phyloP scores from a whole-genome alignment of 2,113 vertebrate genomes.

The Gopherus evgoodei region DNA sequence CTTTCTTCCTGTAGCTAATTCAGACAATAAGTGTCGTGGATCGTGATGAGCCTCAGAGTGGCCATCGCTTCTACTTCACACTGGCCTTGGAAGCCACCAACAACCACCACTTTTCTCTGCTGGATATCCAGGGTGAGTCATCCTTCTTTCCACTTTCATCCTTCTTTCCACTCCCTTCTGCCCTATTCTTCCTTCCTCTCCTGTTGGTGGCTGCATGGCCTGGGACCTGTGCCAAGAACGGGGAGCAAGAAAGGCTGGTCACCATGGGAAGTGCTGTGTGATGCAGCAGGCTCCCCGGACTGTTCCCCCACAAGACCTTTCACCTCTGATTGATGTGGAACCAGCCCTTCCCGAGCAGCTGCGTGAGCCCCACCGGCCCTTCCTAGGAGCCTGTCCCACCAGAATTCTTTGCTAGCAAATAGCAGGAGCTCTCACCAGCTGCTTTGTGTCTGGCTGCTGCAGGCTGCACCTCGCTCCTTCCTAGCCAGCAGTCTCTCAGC shows the following conservation, averaged over 20 bases:
- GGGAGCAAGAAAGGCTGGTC: background rate
- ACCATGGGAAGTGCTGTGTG: background rate
- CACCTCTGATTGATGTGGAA: background rate
- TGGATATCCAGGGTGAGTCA: slow-evolving; percentile 92
- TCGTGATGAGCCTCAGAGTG: slow-evolving; percentile 92
- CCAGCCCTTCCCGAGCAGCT: background rate
- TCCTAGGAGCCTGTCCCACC: background rate
- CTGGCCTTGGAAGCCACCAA: slow-evolving; percentile 88
- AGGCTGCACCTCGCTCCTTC: background rate
- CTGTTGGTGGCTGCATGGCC: background rate
- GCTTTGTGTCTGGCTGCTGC: background rate
- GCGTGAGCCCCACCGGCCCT: background rate
- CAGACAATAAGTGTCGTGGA: slow-evolving; percentile 98
- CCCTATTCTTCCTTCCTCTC: background rate
- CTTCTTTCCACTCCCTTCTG: background rate
- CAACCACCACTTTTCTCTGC: slow-evolving; percentile 92
- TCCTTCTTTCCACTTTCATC: background rate
- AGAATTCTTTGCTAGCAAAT: background rate
- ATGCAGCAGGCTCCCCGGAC: background rate
- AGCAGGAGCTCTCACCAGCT: background rate
- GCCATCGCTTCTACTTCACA: slow-evolving; percentile 95
- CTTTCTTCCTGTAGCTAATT: slow-evolving; percentile 86
- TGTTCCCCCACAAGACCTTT: background rate
- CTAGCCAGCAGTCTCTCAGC: background rate
- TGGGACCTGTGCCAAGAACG: background rate